Percentiles rank a stretch among this genome's conserved stretches.
phyloP scores from a whole-genome alignment of 2,797 vertebrate genomes.

The Cheirogaleus major region DNA sequence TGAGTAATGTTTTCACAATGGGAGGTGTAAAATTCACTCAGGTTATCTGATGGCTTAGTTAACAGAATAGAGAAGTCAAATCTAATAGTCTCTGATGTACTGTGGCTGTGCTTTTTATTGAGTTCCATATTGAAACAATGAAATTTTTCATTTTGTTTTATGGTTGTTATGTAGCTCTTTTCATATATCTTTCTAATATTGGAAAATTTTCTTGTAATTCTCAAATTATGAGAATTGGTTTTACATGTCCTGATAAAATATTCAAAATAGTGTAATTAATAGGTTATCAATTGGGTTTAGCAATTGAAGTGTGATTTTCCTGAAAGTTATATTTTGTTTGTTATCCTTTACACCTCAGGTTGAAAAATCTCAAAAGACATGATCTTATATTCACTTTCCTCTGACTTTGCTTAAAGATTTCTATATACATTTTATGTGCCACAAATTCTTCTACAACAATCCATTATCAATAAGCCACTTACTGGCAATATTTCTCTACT shows the following conservation, averaged over 20 bases:
- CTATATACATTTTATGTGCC: not conserved
- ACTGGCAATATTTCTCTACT: constrained; percentile 50
- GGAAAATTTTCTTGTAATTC: not conserved
- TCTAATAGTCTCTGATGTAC: not conserved
- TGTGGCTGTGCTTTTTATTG: not conserved
- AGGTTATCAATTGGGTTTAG: not conserved
- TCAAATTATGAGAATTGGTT: not conserved
- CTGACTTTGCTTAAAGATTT: not conserved
- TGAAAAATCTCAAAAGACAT: not conserved
- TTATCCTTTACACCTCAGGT: not conserved
- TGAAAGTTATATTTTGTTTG: not conserved
- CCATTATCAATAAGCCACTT: constrained; percentile 58
- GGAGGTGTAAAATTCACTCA: not conserved
- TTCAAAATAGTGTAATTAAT: not conserved
- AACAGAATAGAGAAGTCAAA: not conserved
- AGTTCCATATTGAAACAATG: not conserved
- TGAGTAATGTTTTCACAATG: not conserved
- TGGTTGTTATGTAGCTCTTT: not conserved
- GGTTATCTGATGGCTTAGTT: not conserved
- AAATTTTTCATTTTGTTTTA: not conserved
- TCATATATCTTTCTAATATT: not conserved
- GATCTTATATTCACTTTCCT: not conserved
- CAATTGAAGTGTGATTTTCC: not conserved
- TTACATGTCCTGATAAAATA: not conserved
- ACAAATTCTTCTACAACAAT: constrained; percentile 44